Evolutionary conservation across 2,113 vertebrate species (phyloP).

Genomic region (Hyaena hyaena): DNA sequence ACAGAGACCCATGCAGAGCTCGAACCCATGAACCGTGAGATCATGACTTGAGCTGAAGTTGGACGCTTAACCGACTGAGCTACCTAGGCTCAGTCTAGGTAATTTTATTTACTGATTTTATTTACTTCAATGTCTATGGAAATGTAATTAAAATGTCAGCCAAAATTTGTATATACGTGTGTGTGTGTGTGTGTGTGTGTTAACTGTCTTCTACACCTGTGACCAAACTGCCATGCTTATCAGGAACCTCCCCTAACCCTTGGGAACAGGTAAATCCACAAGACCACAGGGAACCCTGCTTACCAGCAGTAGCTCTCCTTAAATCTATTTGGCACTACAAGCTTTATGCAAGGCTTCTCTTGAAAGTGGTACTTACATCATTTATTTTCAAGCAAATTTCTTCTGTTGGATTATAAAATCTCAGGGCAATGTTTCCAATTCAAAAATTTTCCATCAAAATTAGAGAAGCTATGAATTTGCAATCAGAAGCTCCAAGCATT

Average conservation of each 20-base stretch:
- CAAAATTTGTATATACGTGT: background rate
- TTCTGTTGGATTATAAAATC: conserved; percentile 2
- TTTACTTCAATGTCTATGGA: background rate
- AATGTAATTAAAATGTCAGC: conserved; percentile 41
- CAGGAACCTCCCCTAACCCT: conserved; percentile 60
- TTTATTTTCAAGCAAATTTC: conserved; percentile 55
- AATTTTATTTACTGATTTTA: background rate
- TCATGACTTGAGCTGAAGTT: too few species aligned
- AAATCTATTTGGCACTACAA: conserved; percentile 59
- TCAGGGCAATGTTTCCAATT: background rate
- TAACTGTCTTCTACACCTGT: conserved; percentile 63
- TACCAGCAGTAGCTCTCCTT: conserved; percentile 49
- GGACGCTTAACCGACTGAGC: too few species aligned
- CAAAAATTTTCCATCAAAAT: conserved; percentile 50
- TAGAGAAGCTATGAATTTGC: conserved; percentile 37
- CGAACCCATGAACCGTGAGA: too few species aligned
- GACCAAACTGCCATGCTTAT: conserved; percentile 69
- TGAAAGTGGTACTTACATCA: background rate
- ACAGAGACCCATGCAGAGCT: too few species aligned
- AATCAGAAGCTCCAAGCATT: background rate
- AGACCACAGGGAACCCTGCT: background rate
- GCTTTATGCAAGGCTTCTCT: conserved; percentile 14
- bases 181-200: background rate
- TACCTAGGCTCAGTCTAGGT: too few species aligned
- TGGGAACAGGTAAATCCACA: conserved; percentile 31